Evolutionary conservation across 2,888 invertebrate species (phyloP), one percentile per base, ranked within the genome.

Genomic region (Drosophila diplacantha): DNA sequence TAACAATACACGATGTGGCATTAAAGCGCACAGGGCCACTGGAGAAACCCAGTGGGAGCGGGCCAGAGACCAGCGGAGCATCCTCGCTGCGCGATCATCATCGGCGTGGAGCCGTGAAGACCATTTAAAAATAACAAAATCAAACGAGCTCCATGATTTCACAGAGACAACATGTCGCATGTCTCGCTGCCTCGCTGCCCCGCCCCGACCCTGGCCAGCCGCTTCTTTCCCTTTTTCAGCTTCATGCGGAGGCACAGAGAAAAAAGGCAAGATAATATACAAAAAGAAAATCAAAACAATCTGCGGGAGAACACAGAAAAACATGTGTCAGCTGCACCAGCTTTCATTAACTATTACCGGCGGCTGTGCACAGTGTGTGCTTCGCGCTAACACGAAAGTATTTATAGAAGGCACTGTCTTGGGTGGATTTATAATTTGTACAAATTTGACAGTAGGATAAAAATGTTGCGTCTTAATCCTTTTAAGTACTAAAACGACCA

Each of bases 151-250:
- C 38, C 50, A 50, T 50, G 38, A 31, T 38, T 55, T 50, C 50
- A 55, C 55, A 38, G 55, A 38, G 55, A 50, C 55, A 31, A 50
- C 55, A 31, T 55, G 55, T 55, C 55, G 55, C 49, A 47, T 55
- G 53, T 46, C 34, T 47, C 24, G 24, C 5, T 5, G 12, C 14
- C 20, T 7, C 3, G 24, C 5, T 5, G 12, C 20, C 20, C 2
- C 3, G 24, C 38, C 12, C 1, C 9, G 26, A 29, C 14, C 14
- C 39, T 22, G 12, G 2, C 8, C 14, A 20, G 38, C 38, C 38
- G 14, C 20, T 14, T 47, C n/a, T n/a, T 32, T n/a, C 47, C 46
- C 44, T 20, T 46, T 46, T 46, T 20, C 14, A 14, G 41, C 31
- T 51, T 31, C n/a, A 7, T 34, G 44, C 24, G 34, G 53, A 26